These are phyloP conservation scores for Echiichthys vipera DNA, from an alignment of 2,797 vertebrate species.

Conservation along the genomic window DNA sequence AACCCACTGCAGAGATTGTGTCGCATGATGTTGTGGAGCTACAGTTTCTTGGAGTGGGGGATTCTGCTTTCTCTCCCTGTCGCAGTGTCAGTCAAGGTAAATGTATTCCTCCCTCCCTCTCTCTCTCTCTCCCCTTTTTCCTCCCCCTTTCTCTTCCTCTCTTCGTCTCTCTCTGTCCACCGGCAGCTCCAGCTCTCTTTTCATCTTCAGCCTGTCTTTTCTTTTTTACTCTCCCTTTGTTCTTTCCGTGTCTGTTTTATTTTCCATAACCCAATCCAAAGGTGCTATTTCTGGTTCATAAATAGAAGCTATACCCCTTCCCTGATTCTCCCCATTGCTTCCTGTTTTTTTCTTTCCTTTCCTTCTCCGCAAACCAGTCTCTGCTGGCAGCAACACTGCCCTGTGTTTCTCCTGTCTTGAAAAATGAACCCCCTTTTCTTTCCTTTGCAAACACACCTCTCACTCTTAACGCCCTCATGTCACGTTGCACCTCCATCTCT, in stretches of 20 bases:
- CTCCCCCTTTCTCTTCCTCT: background rate
- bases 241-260: slow-evolving; percentile 34
- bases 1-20: slow-evolving; percentile 72
- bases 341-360: slow-evolving; percentile 2
- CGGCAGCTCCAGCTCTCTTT: slow-evolving; percentile 35
- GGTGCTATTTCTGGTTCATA: slow-evolving; percentile 60
- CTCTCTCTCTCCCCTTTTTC: background rate
- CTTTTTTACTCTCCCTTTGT: slow-evolving; percentile 7
- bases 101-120: slow-evolving; percentile 61
- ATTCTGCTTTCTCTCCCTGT: slow-evolving; percentile 75
- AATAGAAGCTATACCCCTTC: slow-evolving; percentile 64
- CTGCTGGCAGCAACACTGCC: slow-evolving; percentile 48
- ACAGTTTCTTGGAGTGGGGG: slow-evolving; percentile 64
- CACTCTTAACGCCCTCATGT: slow-evolving; percentile 17
- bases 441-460: slow-evolving; percentile 17
- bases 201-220: slow-evolving; percentile 36
- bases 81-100: slow-evolving; percentile 82
- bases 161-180: slow-evolving; percentile 15
- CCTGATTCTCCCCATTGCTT: slow-evolving; percentile 32
- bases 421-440: background rate
- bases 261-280: slow-evolving; percentile 63
- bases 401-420: slow-evolving; percentile 20
- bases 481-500: slow-evolving; percentile 8
- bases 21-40: slow-evolving; percentile 70
- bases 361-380: slow-evolving; percentile 40